Evolutionary conservation across 2,888 invertebrate species (phyloP).

Genomic region (Eupithecia vulgata): DNA sequence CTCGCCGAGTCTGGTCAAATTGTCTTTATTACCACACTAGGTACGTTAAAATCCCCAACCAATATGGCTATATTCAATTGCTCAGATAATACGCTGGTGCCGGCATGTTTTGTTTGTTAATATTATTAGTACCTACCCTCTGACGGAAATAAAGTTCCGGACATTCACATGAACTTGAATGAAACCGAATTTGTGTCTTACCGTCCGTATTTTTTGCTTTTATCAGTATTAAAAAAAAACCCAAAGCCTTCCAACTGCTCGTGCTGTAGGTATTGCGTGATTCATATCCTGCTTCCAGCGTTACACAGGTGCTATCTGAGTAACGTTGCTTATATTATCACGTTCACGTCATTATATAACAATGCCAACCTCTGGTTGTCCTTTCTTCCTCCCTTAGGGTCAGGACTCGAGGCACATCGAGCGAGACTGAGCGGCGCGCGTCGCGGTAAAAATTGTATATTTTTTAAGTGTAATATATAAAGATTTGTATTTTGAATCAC

Average conservation of each 20-base stretch:
- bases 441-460: too few relatives aligned
- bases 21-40: neutral
- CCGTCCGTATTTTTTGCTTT: neutral
- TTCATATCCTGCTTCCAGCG: slow-evolving; percentile 4
- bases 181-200: neutral
- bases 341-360: neutral
- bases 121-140: neutral
- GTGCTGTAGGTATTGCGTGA: neutral
- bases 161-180: slow-evolving; percentile 4
- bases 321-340: neutral
- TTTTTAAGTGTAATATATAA: too few relatives aligned
- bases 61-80: neutral
- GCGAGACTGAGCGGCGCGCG: too few relatives aligned
- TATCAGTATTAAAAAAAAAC: neutral
- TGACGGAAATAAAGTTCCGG: neutral
- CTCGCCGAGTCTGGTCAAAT: neutral
- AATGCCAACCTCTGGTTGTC: neutral
- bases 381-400: neutral
- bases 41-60: neutral
- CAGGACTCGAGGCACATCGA: too few relatives aligned
- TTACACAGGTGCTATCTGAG: neutral
- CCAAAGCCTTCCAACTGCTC: neutral
- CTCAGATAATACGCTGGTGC: neutral
- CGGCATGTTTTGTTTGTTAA: neutral
- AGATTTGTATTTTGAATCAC: too few relatives aligned